Evolutionary conservation across 2,113 vertebrate genomes (phyloP), one percentile per base, ranked within the genome.

Genomic region (Dolichallabes microphthalmus): DNA sequence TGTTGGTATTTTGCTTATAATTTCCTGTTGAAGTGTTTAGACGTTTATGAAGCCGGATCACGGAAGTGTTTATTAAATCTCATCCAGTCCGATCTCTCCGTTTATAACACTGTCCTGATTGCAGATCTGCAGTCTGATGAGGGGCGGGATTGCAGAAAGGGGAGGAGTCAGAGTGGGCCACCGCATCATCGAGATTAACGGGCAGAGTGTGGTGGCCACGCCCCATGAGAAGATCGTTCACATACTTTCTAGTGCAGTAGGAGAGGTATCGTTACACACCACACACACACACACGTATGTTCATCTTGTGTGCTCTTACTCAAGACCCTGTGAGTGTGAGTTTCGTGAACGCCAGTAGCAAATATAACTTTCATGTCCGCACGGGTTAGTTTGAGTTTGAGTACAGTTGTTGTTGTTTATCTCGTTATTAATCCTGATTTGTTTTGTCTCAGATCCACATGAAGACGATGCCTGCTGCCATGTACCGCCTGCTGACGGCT

Each of bases 381-480:
- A 32, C 64, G 4, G 14, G 1, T 71, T 64, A 64, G 63, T 11
- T 7, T n/a, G 60, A 64, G 15, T 8, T 15, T 27, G 12, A 19
- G 66, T 32, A 64, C 2, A 13, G 13, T 64, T 11, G n/a, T 14
- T 4, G 27, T 15, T 32, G 12, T 55, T 80, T 22, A 61, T 63
- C 32, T 25, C 0, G 55, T 13, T 39, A 22, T 25, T 27, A 19
- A 22, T 19, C 2, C 7, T n/a, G 9, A 53, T 60, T 75, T 61
- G 60, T 39, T 82, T 8, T 0, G 88, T 90, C 86, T 91, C 90
- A 99, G 98, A 98, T 99, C 88, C 98, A 98, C 91, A 99, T 99
- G 98, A 99, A 98, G 95, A 99, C 98, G 0, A 99, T 99, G 98
- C 98, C 98, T 66, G 98, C 98, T 30, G 98, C 97, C 89, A 98